Percentiles rank a stretch among this genome's conserved stretches.
phyloP scores from a whole-genome alignment of 1,140 invertebrate genomes.

The Drosophila saltans region DNA sequence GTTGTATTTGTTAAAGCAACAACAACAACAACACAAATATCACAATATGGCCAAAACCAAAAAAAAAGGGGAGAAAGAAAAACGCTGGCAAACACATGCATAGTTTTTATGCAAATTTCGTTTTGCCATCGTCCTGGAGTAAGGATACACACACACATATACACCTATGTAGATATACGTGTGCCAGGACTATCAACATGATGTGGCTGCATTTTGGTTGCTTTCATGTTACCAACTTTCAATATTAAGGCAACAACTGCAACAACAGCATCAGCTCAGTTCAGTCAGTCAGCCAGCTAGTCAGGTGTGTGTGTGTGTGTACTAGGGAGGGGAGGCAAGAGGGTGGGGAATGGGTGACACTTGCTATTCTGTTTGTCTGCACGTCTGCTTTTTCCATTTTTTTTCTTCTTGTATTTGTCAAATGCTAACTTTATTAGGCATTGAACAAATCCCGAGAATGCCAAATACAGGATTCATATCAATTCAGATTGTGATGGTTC shows the following conservation, averaged over 20 bases:
- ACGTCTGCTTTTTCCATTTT: slow-evolving; percentile 37
- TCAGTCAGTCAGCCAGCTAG: neutral
- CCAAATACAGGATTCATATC: slow-evolving; percentile 15
- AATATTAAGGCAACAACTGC: slow-evolving; percentile 50
- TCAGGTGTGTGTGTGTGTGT: slow-evolving; percentile 2
- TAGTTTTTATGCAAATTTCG: slow-evolving; percentile 72
- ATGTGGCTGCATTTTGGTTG: slow-evolving; percentile 52
- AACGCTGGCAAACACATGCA: slow-evolving; percentile 47
- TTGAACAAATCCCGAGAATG: slow-evolving; percentile 34
- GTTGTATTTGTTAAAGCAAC: slow-evolving; percentile 57
- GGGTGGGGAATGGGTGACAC: slow-evolving; percentile 17
- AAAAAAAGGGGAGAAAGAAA: slow-evolving; percentile 22
- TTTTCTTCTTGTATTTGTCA: slow-evolving; percentile 55
- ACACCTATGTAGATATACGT: neutral
- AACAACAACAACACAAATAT: slow-evolving; percentile 5
- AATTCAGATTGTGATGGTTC: too few species aligned
- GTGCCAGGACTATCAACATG: slow-evolving; percentile 31
- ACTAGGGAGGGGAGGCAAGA: neutral
- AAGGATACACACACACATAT: slow-evolving; percentile 50
- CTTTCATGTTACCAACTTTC: slow-evolving; percentile 50
- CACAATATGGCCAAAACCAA: slow-evolving; percentile 15
- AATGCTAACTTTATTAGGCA: slow-evolving; percentile 79
- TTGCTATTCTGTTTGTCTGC: slow-evolving; percentile 54
- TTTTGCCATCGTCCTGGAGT: slow-evolving; percentile 15
- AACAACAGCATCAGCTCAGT: slow-evolving; percentile 12